Evolutionary conservation across 2,888 invertebrate species (phyloP), one percentile per base, ranked within the genome.

Genomic region (Fragum sueziense): DNA sequence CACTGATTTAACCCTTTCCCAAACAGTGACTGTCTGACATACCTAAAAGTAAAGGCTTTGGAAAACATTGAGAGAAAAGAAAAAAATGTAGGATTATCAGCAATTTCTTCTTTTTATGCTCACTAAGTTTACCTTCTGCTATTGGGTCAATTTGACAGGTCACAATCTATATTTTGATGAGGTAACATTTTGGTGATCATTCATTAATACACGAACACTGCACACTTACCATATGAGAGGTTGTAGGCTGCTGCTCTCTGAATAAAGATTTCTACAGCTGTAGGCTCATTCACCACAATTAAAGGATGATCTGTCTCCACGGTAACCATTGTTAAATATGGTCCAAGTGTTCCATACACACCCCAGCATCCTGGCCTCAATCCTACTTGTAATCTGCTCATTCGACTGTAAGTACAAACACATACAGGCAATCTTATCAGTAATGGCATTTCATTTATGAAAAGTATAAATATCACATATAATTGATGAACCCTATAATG

Each of bases 301-400:
- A 77, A 41, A 0, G 52, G 41, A 7, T n/a, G 27, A 70, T 80
- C 77, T 37, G 70, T 77, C 29, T 59, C 74, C 52, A 80, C 74
- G 68, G 70, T 22, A 41, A 80, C 68, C 25, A 34, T 62, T 33
- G 74, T 79, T 29, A 82, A 51, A 67, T 76, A 82, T 4, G 82
- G 82, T 25, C 82, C 82, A 9, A 52, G 51, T 52, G 71, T 77
- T 3, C n/a, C 47, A 62, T 82, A 82, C 29, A 82, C 72, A 27
- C 67, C 72, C 77, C 77, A 82, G 29, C 67, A 69, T 22, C 51
- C 70, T 22, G 25, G 20, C 20, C 20, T 41, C 3, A 65, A 25
- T 31, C 76, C 74, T 11, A 73, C 62, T 25, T 72, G 72, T 54
- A 79, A 25, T 29, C 37, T 74, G 31, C 57, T 33, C 65, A 61